Evolutionary conservation across 2,888 invertebrate species (phyloP).

Genomic region (Torymus texanus): DNA sequence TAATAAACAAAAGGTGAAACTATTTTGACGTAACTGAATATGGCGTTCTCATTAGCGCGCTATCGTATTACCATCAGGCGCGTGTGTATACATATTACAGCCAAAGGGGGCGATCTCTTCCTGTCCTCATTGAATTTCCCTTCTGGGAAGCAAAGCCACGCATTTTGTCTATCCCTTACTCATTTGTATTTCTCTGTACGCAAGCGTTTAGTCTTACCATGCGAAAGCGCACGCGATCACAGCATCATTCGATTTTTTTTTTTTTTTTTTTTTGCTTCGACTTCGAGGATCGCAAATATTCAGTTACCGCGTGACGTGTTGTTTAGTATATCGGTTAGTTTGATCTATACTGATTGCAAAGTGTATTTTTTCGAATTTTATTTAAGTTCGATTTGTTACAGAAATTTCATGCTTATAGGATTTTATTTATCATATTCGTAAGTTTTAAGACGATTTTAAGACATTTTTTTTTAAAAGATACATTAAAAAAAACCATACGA

Average conservation of each 20-base stretch:
- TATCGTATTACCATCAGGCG: slow-evolving; percentile 25
- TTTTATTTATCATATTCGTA: no score
- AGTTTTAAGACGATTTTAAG: no score
- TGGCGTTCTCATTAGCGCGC: neutral
- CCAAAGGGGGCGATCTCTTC: slow-evolving; percentile 27
- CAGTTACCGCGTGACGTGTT: no score
- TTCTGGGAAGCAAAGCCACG: slow-evolving; percentile 21
- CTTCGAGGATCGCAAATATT: no score
- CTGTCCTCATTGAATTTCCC: slow-evolving; percentile 27
- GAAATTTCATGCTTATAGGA: no score
- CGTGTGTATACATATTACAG: neutral
- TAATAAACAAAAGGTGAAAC: slow-evolving; percentile 3
- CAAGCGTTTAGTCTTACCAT: slow-evolving; percentile 15
- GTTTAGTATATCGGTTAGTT: no score
- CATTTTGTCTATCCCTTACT: slow-evolving; percentile 23
- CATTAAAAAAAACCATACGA: no score
- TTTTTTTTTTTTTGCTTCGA: no score
- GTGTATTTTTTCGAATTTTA: no score
- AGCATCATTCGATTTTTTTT: neutral
- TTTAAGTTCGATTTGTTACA: no score
- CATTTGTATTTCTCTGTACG: slow-evolving; percentile 15
- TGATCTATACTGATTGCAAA: no score
- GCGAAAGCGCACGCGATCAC: neutral
- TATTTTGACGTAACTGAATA: slow-evolving; percentile 29
- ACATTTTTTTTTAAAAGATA: no score